Percentiles rank a stretch among this genome's conserved stretches.
phyloP scores from a whole-genome alignment of 2,113 vertebrate species.

The Pycnonotus jocosus region DNA sequence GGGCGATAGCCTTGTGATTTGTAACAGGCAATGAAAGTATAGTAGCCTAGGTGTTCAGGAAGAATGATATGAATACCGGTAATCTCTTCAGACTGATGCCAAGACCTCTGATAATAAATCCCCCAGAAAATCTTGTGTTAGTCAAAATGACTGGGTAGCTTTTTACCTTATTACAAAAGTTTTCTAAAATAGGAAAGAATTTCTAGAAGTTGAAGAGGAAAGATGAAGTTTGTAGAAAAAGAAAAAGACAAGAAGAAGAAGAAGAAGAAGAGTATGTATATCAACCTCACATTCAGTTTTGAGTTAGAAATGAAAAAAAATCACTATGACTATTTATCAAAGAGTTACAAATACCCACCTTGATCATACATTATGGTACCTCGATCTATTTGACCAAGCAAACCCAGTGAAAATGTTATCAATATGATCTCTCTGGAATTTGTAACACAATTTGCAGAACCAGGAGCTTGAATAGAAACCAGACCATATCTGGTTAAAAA shows the following conservation, averaged over 20 bases:
- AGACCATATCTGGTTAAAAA: neutral
- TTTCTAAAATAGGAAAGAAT: neutral
- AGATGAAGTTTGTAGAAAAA: neutral
- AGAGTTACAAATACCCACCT: neutral
- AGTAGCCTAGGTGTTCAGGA: constrained; percentile 14
- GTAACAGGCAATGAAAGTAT: constrained; percentile 37
- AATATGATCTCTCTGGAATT: neutral
- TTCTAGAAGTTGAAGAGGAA: neutral
- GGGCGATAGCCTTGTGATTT: constrained; percentile 52
- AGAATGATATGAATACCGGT: neutral
- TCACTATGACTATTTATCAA: neutral
- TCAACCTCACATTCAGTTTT: neutral
- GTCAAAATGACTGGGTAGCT: neutral
- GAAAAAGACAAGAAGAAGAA: no score
- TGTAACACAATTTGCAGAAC: neutral
- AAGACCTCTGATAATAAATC: neutral
- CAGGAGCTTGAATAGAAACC: neutral
- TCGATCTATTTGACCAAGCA: rapidly evolving
- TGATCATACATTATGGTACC: neutral
- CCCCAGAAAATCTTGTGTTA: neutral
- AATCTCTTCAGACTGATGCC: constrained; percentile 6
- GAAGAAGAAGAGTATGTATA: neutral
- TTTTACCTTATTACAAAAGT: neutral
- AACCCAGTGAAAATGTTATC: neutral
- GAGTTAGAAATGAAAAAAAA: neutral